Conservation (phyloP, 2,113 vertebrate species). For the Trichechus manatus region DNA sequence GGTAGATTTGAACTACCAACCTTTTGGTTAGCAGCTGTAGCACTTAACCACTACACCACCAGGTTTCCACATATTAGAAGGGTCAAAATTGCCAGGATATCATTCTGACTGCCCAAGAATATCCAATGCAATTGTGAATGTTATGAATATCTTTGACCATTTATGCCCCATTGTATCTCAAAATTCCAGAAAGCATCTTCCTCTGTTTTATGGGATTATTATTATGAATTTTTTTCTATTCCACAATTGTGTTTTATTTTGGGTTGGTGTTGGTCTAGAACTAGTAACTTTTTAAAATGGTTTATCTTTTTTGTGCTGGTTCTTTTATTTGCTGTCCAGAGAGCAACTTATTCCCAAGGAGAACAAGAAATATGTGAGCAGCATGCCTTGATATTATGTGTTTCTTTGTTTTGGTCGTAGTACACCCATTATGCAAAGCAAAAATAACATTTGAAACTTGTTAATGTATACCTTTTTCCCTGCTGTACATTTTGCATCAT, state of each 20-base stretch:
- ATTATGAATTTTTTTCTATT: background rate
- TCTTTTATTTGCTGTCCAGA: constrained; percentile 36
- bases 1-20: background rate
- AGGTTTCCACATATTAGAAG: background rate
- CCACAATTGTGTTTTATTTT: background rate
- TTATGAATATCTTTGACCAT: background rate
- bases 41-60: background rate
- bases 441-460: constrained; percentile 35
- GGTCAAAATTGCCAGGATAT: background rate
- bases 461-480: background rate
- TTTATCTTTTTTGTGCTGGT: background rate
- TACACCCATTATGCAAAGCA: background rate
- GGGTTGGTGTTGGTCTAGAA: background rate
- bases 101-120: background rate
- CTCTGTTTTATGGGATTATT: background rate
- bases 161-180: background rate
- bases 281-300: background rate
- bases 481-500: background rate
- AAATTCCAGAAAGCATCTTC: background rate
- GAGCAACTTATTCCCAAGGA: constrained; percentile 9
- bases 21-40: background rate
- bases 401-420: constrained; percentile 23
- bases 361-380: constrained; percentile 21
- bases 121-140: background rate
- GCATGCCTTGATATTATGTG: background rate